These are phyloP conservation scores for Steromphala cineraria DNA, from an alignment of 2,888 invertebrate genomes.

Conservation along the genomic window DNA sequence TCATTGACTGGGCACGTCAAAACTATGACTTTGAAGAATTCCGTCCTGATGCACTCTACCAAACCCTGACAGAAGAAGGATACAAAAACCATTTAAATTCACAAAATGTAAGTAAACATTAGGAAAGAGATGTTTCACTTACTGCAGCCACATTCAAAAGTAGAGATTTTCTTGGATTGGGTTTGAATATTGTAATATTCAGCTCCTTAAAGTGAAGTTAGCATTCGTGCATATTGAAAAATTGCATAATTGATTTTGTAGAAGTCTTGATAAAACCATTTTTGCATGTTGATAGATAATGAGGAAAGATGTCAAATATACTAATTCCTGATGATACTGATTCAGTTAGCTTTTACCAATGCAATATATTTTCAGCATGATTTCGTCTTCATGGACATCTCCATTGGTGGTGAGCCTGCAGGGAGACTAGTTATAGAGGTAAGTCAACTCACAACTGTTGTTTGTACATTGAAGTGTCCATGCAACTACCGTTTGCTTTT, in stretches of 20 bases:
- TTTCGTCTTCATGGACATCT: slow-evolving; percentile 71
- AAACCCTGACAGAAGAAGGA: slow-evolving; percentile 71
- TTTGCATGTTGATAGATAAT: no score
- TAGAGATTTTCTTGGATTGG: no score
- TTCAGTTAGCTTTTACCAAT: no score
- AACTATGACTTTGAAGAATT: slow-evolving; percentile 72
- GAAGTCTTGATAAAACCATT: no score
- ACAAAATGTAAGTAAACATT: slow-evolving; percentile 57
- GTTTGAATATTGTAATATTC: no score
- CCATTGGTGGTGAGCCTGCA: slow-evolving; percentile 63
- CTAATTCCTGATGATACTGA: no score
- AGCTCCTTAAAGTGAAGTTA: no score
- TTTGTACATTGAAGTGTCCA: not conserved
- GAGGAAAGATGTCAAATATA: no score
- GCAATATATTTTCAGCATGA: slow-evolving; percentile 67
- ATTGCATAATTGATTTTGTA: no score
- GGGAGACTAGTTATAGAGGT: slow-evolving; percentile 73
- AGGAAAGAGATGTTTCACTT: no score
- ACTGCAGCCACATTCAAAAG: no score
- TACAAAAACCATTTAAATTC: slow-evolving; percentile 69
- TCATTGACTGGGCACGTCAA: slow-evolving; percentile 72
- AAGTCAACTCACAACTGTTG: slow-evolving; percentile 7
- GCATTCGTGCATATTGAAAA: no score
- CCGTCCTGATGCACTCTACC: slow-evolving; percentile 67
- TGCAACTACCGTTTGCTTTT: not conserved